These are phyloP conservation scores for Hyaena hyaena DNA, from an alignment of 2,113 vertebrate genomes.

Conservation along the genomic window DNA sequence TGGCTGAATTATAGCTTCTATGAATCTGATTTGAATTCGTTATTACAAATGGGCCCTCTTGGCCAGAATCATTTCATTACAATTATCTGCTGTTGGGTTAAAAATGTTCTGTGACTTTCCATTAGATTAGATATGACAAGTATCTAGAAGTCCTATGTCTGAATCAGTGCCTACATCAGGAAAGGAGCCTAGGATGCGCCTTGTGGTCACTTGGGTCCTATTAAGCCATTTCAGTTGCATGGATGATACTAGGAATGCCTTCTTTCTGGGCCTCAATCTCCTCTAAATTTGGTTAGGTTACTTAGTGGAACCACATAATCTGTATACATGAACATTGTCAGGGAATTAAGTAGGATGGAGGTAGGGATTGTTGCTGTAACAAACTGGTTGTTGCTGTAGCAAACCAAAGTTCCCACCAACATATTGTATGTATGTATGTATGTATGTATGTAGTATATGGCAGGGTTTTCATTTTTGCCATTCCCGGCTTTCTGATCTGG, in stretches of 20 bases:
- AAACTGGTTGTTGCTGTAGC: not conserved
- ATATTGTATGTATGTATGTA: not conserved
- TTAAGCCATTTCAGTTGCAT: not conserved
- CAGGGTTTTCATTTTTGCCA: not conserved
- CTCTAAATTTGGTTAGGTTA: not conserved
- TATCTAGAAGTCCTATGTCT: slow-evolving; percentile 12
- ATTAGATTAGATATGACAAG: slow-evolving; percentile 61
- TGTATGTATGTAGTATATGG: not conserved
- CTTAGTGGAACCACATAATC: not conserved
- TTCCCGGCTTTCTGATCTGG: not conserved
- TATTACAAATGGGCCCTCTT: slow-evolving; percentile 75
- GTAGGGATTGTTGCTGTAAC: not conserved
- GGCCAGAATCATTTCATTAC: slow-evolving; percentile 74
- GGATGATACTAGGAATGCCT: not conserved
- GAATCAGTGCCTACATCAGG: not conserved
- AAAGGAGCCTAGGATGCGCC: not conserved
- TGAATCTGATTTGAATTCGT: slow-evolving; percentile 81
- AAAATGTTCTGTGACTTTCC: slow-evolving; percentile 63
- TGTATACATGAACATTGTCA: not conserved
- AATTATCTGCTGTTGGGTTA: slow-evolving; percentile 73
- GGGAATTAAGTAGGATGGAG: not conserved
- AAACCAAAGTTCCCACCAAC: not conserved
- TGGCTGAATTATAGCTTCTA: slow-evolving; percentile 70
- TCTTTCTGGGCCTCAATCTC: not conserved
- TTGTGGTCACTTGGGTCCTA: not conserved